Conservation (phyloP, 2,113 vertebrate genomes). For the Prunella fulvescens region DNA sequence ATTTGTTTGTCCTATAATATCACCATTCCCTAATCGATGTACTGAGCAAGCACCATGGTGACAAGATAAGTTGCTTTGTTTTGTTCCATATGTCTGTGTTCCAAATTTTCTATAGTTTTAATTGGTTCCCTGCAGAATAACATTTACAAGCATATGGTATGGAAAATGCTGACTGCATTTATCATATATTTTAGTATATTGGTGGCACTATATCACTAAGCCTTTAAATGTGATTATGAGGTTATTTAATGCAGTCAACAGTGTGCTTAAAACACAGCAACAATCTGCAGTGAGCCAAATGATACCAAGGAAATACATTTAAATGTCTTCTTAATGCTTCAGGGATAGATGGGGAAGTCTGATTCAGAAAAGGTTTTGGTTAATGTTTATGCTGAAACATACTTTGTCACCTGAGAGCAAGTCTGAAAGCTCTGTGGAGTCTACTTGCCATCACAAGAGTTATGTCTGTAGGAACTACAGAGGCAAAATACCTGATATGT, state of each 20-base stretch:
- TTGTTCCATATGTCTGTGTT: slow-evolving; percentile 82
- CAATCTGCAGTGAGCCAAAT: slow-evolving; percentile 30
- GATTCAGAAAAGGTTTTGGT: not conserved
- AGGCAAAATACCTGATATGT: not conserved
- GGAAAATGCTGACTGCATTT: slow-evolving; percentile 85
- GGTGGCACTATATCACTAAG: slow-evolving; percentile 64
- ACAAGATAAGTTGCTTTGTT: slow-evolving; percentile 82
- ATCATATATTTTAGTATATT: slow-evolving; percentile 64
- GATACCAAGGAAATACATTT: not conserved
- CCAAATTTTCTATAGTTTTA: slow-evolving; percentile 87
- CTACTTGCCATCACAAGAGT: not conserved
- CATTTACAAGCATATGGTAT: slow-evolving; percentile 80
- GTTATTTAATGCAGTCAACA: slow-evolving; percentile 59
- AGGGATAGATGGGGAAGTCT: not conserved
- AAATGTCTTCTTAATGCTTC: not conserved
- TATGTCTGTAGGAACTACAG: not conserved
- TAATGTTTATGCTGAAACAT: not conserved
- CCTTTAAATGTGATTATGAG: slow-evolving; percentile 68
- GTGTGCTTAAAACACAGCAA: slow-evolving; percentile 33
- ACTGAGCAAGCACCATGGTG: slow-evolving; percentile 78
- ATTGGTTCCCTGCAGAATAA: slow-evolving; percentile 89
- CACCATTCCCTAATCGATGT: slow-evolving; percentile 72
- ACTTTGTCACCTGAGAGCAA: not conserved
- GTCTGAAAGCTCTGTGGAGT: not conserved
- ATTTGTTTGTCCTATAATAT: slow-evolving; percentile 70